phyloP scores from a whole-genome alignment of 1,140 invertebrate genomes.

The Pteromalus puparum region DNA sequence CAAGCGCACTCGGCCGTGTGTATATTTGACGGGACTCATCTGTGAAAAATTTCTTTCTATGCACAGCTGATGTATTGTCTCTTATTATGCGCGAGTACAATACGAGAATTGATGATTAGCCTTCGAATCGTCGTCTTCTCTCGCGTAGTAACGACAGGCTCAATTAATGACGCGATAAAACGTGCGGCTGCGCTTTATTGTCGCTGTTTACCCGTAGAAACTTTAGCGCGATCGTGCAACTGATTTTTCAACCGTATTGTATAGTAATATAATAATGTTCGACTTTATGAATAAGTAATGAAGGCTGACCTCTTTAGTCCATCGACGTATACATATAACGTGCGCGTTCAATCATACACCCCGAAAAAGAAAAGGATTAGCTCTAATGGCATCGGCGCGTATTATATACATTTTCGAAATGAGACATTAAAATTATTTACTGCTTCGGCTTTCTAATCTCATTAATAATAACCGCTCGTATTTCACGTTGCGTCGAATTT shows the following conservation, averaged over 20 bases:
- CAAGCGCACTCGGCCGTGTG: neutral
- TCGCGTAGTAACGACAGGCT: neutral
- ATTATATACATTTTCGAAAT: neutral
- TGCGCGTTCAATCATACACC: neutral
- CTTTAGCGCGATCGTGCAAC: too few relatives aligned
- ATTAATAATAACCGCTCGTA: neutral
- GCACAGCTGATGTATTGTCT: neutral
- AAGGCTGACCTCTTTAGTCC: too few relatives aligned
- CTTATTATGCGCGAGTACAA: neutral
- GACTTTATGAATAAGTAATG: too few relatives aligned
- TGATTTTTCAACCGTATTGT: too few relatives aligned
- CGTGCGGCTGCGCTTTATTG: neutral
- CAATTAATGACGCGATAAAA: neutral
- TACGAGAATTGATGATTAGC: neutral
- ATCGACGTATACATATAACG: too few relatives aligned
- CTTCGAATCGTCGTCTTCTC: neutral
- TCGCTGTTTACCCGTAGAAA: neutral
- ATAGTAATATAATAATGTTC: too few relatives aligned
- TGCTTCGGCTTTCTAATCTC: neutral
- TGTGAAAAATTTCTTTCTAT: neutral
- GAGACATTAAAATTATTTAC: neutral
- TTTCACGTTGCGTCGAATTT: neutral
- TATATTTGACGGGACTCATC: conserved; percentile 6
- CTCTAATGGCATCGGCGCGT: too few relatives aligned
- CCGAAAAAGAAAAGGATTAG: neutral